These are phyloP conservation scores for Eciton burchellii DNA, from an alignment of 1,140 invertebrate genomes.

Conservation along the genomic window DNA sequence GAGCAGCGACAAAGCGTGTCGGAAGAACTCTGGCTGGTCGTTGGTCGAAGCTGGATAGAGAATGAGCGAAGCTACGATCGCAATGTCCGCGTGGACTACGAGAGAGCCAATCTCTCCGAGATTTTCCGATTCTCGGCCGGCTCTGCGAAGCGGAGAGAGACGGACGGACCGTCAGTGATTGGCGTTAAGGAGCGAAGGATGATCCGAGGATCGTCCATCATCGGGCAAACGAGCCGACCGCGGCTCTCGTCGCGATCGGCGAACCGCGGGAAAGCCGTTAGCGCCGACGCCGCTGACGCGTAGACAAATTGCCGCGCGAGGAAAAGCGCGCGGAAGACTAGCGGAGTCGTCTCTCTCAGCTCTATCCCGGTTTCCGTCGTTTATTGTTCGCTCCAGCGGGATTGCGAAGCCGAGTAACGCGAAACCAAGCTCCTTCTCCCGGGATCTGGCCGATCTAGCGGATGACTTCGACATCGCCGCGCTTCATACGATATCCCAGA, in stretches of 20 bases:
- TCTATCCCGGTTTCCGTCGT: too few relatives aligned
- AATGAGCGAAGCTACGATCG: neutral
- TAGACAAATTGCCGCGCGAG: constrained; percentile 33
- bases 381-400: neutral
- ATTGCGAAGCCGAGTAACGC: constrained; percentile 12
- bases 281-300: too few relatives aligned
- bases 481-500: constrained; percentile 39
- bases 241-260: constrained; percentile 7
- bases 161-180: constrained; percentile 25
- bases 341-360: too few relatives aligned
- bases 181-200: constrained; percentile 32
- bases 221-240: neutral
- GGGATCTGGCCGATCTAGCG: neutral
- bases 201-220: constrained; percentile 37
- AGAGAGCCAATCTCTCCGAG: constrained; percentile 16
- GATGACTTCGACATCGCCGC: constrained; percentile 15
- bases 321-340: neutral
- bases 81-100: too few relatives aligned
- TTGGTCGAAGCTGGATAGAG: neutral
- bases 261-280: constrained; percentile 22
- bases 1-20: too few relatives aligned
- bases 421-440: constrained; percentile 30
- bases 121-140: neutral
- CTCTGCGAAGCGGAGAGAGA: neutral
- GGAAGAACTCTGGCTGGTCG: too few relatives aligned